Evolutionary conservation across 1,140 invertebrate species (phyloP).

Genomic region (Drosophila ercepeae): DNA sequence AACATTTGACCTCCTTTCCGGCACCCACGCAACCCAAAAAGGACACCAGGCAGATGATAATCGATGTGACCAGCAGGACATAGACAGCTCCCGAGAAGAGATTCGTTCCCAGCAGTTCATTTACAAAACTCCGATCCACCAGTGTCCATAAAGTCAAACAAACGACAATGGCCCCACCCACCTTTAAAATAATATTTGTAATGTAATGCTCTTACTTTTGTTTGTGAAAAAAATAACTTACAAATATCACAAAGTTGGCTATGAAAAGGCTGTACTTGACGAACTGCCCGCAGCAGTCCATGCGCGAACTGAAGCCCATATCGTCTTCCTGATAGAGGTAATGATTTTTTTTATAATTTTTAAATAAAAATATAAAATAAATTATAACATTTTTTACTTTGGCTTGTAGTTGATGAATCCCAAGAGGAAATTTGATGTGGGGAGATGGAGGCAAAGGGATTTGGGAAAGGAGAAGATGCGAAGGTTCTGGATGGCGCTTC

Average conservation of each 20-base stretch:
- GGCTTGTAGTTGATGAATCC: conserved; percentile 2
- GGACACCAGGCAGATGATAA: conserved; percentile 90
- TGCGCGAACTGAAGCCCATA: conserved; percentile 89
- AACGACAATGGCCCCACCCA: conserved; percentile 91
- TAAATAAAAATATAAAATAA: rapidly evolving
- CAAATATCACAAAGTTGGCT: conserved; percentile 93
- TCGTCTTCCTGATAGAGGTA: conserved; percentile 80
- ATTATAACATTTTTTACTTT: conserved; percentile 11
- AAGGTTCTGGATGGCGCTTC: conserved; percentile 18
- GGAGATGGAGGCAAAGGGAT: conserved; percentile 19
- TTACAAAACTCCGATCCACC: conserved; percentile 92
- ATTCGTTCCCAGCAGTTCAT: conserved; percentile 92
- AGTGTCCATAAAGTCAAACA: conserved; percentile 92
- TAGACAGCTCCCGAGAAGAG: conserved; percentile 92
- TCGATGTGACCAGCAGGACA: conserved; percentile 91
- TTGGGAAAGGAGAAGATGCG: conserved; percentile 10
- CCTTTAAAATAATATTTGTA: conserved; percentile 84
- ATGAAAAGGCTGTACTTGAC: conserved; percentile 94
- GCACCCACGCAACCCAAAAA: conserved; percentile 95
- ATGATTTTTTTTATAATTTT: not conserved
- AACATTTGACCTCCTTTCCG: conserved; percentile 94
- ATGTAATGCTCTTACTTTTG: not conserved
- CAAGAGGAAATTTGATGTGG: not conserved
- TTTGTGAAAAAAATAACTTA: conserved; percentile 86
- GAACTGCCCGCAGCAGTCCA: conserved; percentile 91